These are phyloP conservation scores for Dinocampus coccinellae DNA, from an alignment of 2,888 invertebrate species.

Conservation along the genomic window DNA sequence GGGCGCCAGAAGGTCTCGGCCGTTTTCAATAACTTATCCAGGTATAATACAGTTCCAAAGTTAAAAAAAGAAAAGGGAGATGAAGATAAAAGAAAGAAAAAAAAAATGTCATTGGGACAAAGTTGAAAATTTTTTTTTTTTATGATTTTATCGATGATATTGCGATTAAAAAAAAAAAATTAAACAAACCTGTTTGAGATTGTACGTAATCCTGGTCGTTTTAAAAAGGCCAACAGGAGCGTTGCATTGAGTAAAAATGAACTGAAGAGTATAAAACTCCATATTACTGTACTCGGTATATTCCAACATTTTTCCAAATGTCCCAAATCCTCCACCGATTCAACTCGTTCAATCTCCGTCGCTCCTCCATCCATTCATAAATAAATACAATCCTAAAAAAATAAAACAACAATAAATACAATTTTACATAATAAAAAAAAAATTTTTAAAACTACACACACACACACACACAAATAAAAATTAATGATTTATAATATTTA, in stretches of 20 bases:
- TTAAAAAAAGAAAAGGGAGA: background rate
- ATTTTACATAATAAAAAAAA: background rate
- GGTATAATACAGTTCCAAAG: background rate
- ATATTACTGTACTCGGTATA: slow-evolving; percentile 58
- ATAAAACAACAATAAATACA: background rate
- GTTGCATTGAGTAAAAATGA: slow-evolving; percentile 81
- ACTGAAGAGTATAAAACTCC: slow-evolving; percentile 72
- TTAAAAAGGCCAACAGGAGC: slow-evolving; percentile 81
- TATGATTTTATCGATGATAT: slow-evolving; percentile 36
- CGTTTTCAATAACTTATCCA: background rate
- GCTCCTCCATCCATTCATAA: slow-evolving; percentile 69
- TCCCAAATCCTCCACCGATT: slow-evolving; percentile 60
- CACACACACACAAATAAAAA: too few relatives aligned
- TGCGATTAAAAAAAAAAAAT: too few relatives aligned
- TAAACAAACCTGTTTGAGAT: slow-evolving; percentile 84
- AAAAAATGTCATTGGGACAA: background rate
- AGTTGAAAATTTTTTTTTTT: slow-evolving; percentile 44
- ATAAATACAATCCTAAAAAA: slow-evolving; percentile 59
- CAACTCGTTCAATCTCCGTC: slow-evolving; percentile 63
- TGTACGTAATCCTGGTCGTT: slow-evolving; percentile 80
- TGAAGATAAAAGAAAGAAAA: background rate
- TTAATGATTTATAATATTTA: too few relatives aligned
- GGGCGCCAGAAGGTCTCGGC: background rate
- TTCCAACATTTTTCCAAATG: slow-evolving; percentile 64
- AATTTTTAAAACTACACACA: background rate